A percentile compares a stretch with the other conserved stretches of the same genome.
phyloP scores from a whole-genome alignment of 2,797 vertebrate genomes.

The Gila robusta region DNA sequence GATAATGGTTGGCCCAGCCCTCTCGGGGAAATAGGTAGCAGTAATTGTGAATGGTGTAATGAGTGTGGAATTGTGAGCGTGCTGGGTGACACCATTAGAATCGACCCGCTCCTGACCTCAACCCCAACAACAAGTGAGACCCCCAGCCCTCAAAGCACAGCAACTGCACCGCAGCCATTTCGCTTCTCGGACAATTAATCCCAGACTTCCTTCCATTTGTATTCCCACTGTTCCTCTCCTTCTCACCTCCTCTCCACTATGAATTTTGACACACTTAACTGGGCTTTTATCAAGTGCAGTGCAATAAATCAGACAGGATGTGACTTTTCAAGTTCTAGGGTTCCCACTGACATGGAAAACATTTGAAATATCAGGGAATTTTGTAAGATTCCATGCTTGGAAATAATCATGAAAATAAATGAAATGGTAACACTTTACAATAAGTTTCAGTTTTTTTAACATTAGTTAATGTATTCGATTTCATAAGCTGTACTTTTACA shows the following conservation, averaged over 20 bases:
- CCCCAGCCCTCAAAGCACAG: constrained; percentile 48
- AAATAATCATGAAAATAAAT: neutral
- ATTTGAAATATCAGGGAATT: neutral
- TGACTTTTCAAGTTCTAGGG: constrained; percentile 27
- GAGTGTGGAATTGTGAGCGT: constrained; percentile 79
- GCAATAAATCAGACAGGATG: constrained; percentile 79
- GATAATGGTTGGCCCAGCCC: constrained; percentile 82
- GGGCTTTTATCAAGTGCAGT: constrained; percentile 40
- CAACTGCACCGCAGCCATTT: constrained; percentile 72
- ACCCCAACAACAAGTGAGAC: constrained; percentile 76
- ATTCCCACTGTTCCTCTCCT: constrained; percentile 31
- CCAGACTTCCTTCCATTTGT: constrained; percentile 61
- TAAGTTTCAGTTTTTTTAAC: neutral
- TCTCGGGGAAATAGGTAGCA: constrained; percentile 80
- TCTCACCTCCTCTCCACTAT: constrained; percentile 22
- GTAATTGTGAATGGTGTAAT: constrained; percentile 86
- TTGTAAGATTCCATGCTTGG: neutral
- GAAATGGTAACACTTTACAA: neutral
- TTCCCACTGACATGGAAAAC: neutral
- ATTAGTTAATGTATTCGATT: neutral
- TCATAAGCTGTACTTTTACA: neutral
- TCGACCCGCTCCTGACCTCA: constrained; percentile 75
- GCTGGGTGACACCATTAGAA: constrained; percentile 78
- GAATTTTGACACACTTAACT: constrained; percentile 43
- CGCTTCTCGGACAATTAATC: constrained; percentile 79